Percentiles rank a stretch among this genome's conserved stretches.
These are phyloP conservation scores for Rhynchophorus ferrugineus DNA, from an alignment of 1,140 invertebrate genomes.

Conservation along the genomic window DNA sequence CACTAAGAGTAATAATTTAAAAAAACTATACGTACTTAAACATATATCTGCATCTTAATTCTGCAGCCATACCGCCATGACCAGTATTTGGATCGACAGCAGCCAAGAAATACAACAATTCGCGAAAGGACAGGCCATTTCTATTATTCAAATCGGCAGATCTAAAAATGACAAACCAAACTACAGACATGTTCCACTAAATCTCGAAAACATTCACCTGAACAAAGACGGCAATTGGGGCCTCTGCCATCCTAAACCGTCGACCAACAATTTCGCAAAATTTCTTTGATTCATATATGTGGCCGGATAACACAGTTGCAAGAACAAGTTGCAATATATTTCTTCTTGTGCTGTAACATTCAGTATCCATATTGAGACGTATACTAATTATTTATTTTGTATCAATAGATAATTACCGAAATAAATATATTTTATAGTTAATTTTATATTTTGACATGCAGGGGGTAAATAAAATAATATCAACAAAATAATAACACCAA, in stretches of 20 bases:
- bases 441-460: too few species aligned
- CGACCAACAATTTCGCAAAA: slow-evolving; percentile 41
- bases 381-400: too few species aligned
- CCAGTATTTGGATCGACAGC: slow-evolving; percentile 41
- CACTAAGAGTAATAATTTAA: neutral
- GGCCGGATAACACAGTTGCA: slow-evolving; percentile 40
- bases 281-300: slow-evolving; percentile 39
- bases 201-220: slow-evolving; percentile 19
- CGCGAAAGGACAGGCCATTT: slow-evolving; percentile 41
- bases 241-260: slow-evolving; percentile 40
- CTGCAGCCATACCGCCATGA: slow-evolving; percentile 40
- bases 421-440: too few species aligned
- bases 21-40: slow-evolving; percentile 36
- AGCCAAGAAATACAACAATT: slow-evolving; percentile 41
- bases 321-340: slow-evolving; percentile 38
- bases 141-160: slow-evolving; percentile 42
- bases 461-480: too few species aligned
- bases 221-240: slow-evolving; percentile 38
- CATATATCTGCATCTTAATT: slow-evolving; percentile 44
- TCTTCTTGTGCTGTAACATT: slow-evolving; percentile 22
- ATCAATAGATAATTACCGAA: too few species aligned
- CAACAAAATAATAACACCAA: too few species aligned
- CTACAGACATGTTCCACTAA: neutral
- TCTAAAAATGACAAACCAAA: slow-evolving; percentile 29
- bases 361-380: too few species aligned